Conservation (phyloP, 2,113 vertebrate genomes). For the Arizona elegans region DNA sequence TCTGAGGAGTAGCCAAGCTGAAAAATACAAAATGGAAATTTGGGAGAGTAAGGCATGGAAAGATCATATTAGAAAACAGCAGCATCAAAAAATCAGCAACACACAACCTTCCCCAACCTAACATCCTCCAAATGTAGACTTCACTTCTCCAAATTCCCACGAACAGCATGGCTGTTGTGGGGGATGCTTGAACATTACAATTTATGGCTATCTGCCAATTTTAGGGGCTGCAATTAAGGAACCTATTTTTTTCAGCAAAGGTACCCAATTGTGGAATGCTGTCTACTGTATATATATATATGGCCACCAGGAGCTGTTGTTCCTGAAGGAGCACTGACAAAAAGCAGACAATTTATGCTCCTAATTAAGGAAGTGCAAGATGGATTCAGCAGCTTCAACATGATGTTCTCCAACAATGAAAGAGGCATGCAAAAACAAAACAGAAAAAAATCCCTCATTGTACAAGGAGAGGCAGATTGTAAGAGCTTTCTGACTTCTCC, state of each 20-base stretch:
- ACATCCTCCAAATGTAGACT: background rate
- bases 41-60: background rate
- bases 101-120: background rate
- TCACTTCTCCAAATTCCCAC: background rate
- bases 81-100: background rate
- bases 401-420: background rate
- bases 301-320: background rate
- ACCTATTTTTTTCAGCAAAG: background rate
- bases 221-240: background rate
- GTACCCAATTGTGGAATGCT: background rate
- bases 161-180: background rate
- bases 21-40: background rate
- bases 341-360: background rate
- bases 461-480: background rate
- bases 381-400: background rate
- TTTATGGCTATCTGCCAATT: background rate
- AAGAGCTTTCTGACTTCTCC: background rate
- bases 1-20: conserved; percentile 79
- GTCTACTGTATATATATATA: background rate
- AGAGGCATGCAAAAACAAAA: background rate
- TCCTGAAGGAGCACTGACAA: background rate
- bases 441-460: background rate
- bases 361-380: background rate
- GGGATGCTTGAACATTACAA: background rate
- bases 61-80: background rate